Evolutionary conservation across 2,113 vertebrate species (phyloP), one percentile per base, ranked within the genome.

Genomic region (Ciconia stormi): DNA sequence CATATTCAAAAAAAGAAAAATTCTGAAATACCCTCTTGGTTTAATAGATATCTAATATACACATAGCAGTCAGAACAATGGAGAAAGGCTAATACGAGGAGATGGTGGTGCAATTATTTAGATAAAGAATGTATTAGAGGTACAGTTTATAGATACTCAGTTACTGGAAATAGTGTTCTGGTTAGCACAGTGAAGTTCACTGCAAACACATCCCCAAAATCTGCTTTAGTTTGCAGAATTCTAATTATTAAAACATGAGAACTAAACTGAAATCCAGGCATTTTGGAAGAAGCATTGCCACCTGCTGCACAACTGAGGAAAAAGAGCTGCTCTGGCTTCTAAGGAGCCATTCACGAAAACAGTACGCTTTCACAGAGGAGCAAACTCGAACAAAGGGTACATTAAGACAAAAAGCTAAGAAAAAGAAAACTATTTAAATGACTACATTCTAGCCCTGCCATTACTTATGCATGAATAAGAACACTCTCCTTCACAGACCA

Each of bases 281-380:
- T 95, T 86, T 59, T 89, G 71, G 81, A 94, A 90, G 55, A 74
- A 73, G 80, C 76, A 82, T 29, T 94, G 89, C 88, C 83, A 92
- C 66, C 94, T 95, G 61, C 87, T 97, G 90, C 66, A 87, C 6
- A 4, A 55, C 36, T 32, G 53, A 70, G 74, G 90, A 92, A 85
- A 52, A 59, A 38, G 30, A 63, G 55, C 40, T 72, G 56, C 47
- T 78, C 42, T 14, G 38, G 44, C 42, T 82, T 67, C 73, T 70
- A 49, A 58, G 82, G 30, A 94, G 83, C 40, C 47, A 29, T 65
- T 80, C 56, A 87, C 38, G 89, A 76, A 82, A 67, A 0, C 40
- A 72, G 76, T 1, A 13, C 0, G 1, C 49, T 67, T 83, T 71
- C 69, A 67, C 11, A 63, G 29, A 73, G 47, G 14, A 34, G 78